Base-by-base conservation (phyloP, 2,888 invertebrate species). In the Aphodius sticticus region DNA sequence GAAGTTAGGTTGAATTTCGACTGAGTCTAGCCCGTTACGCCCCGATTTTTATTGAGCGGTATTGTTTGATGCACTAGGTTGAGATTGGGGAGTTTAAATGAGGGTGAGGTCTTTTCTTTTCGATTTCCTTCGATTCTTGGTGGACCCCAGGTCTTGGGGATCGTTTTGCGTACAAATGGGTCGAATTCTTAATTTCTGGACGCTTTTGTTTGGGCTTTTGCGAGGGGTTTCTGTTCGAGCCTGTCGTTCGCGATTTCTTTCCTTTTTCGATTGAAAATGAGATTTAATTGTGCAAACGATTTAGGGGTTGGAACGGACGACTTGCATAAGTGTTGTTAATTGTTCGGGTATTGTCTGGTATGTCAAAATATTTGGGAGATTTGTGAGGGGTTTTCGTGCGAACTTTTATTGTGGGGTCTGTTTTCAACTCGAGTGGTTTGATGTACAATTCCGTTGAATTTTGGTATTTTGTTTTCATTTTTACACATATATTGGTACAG, bases 11-110 rank as follows among this genome's bases (percentile, higher is more conserved):
- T 70, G 70, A 15, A 70, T 70, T 70, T 70, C 9, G 70, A n/a
- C 16, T 6, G n/a, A 71, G 16, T 71, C n/a, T 36, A 74, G 35
- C 37, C 74, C 74, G 53, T 53, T 80, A 77, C 80, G 76, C 80
- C 86, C 86, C 85, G 77, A 83, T 83, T 84, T 83, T 85, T 85
- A 85, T 86, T 85, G 83, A 81, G 81, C 82, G 70, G 76, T 81
- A 82, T 86, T 87, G 85, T 87, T 86, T 86, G 86, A 83, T 81
- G 35, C 38, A 69, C 77, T 83, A 85, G 86, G 38, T 38, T 86
- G 86, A 86, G 86, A 87, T 87, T 87, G 86, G 85, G n/a, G n/a
- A 86, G 85, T 85, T 86, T 53, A 53, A 53, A 53, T 53, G 53
- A 12, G 53, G 53, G 53, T 9, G 53, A 53, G 53, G 53, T 53